A percentile compares a stretch with the other conserved stretches of the same genome.
Evolutionary conservation across 2,888 invertebrate species (phyloP).

Genomic region (Alloplasta piceator): DNA sequence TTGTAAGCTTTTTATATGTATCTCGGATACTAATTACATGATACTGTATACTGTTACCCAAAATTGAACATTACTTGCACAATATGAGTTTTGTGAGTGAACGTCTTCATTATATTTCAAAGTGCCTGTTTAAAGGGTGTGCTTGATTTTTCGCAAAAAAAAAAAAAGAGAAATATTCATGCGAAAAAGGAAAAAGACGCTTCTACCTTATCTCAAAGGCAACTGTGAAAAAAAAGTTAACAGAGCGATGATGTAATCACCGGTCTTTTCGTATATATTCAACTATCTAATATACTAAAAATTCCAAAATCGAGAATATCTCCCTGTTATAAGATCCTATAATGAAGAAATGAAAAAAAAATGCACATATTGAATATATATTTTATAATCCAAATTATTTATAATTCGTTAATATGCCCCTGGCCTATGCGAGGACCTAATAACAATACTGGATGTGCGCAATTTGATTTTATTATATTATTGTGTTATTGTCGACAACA

Average conservation of each 20-base stretch:
- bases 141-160: constrained; percentile 43
- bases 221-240: neutral
- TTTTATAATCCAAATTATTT: constrained; percentile 52
- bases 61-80: constrained; percentile 44
- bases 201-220: constrained; percentile 3
- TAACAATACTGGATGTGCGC: constrained; percentile 7
- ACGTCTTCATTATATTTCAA: constrained; percentile 47
- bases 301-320: constrained; percentile 12
- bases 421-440: constrained; percentile 38
- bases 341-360: constrained; percentile 21
- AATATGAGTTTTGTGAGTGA: constrained; percentile 40
- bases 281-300: constrained; percentile 11
- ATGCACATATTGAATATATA: constrained; percentile 49
- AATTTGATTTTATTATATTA: constrained; percentile 31
- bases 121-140: constrained; percentile 57
- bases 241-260: constrained; percentile 23
- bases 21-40: constrained; percentile 50
- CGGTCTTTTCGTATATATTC: constrained; percentile 28
- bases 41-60: constrained; percentile 37
- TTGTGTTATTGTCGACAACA: constrained; percentile 22
- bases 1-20: constrained; percentile 75
- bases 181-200: constrained; percentile 13
- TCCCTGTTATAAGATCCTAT: constrained; percentile 7
- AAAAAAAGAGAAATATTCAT: constrained; percentile 10
- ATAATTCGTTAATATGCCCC: constrained; percentile 40